phyloP scores from a whole-genome alignment of 2,113 vertebrate species.

The Bubo blakistoni region DNA sequence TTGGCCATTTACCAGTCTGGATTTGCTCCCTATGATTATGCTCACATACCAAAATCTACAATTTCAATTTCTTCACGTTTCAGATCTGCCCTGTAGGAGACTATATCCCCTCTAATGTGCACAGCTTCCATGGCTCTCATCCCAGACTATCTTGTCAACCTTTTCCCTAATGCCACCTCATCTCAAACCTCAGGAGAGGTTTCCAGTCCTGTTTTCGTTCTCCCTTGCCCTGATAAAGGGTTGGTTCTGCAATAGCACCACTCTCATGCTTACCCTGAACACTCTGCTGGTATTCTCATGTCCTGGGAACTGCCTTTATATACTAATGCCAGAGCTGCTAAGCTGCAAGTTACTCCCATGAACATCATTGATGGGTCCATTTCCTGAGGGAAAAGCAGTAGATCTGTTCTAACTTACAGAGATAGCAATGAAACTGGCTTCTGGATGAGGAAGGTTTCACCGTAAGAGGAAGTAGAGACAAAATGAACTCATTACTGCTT shows the following conservation, averaged over 20 bases:
- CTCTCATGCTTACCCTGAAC: background rate
- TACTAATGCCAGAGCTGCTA: background rate
- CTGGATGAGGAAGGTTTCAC: constrained; percentile 6
- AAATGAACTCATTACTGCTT: constrained; percentile 22
- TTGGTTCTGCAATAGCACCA: background rate
- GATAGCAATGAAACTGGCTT: background rate
- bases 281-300: background rate
- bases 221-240: background rate
- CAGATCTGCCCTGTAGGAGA: background rate
- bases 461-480: background rate
- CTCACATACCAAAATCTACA: background rate
- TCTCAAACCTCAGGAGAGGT: background rate
- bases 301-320: background rate
- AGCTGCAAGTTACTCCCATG: background rate
- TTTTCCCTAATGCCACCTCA: background rate
- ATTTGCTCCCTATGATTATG: background rate
- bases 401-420: background rate
- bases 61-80: background rate
- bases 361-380: background rate
- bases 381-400: constrained; percentile 11
- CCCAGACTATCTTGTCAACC: background rate
- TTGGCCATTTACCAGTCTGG: background rate
- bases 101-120: background rate
- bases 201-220: background rate
- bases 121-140: background rate